These are phyloP conservation scores for Eueides isabella DNA, from an alignment of 1,140 invertebrate genomes.

Conservation along the genomic window DNA sequence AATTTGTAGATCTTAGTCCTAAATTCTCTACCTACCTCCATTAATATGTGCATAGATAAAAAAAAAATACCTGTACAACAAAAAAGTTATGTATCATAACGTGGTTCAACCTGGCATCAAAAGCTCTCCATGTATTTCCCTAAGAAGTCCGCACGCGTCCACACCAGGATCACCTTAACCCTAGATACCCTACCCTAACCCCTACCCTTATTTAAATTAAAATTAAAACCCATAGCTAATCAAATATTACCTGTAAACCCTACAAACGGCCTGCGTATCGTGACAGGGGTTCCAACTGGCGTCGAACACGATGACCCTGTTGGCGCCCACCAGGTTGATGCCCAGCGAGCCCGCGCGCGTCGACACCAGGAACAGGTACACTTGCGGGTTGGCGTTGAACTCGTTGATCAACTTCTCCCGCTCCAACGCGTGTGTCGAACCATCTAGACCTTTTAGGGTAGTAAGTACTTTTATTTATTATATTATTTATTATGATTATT, in stretches of 20 bases:
- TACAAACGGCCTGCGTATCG: conserved; percentile 98
- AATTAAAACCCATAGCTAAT: too few species aligned
- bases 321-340: conserved; percentile 98
- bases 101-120: too few species aligned
- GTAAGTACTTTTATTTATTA: not conserved
- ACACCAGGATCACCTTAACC: too few species aligned
- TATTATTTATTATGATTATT: conserved; percentile 18
- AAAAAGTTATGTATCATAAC: too few species aligned
- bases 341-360: conserved; percentile 98
- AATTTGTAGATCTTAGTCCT: too few species aligned
- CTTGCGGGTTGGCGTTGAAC: conserved; percentile 96
- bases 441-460: conserved; percentile 89
- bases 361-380: conserved; percentile 97
- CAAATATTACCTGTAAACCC: conserved; percentile 93
- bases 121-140: too few species aligned
- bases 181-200: too few species aligned
- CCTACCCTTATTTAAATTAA: too few species aligned
- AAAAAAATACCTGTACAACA: too few species aligned
- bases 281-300: conserved; percentile 99
- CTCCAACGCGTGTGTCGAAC: conserved; percentile 96
- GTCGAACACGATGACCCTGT: conserved; percentile 98
- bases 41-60: too few species aligned
- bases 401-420: conserved; percentile 98
- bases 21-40: too few species aligned
- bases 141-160: too few species aligned